Evolutionary conservation across 2,888 invertebrate species (phyloP), one percentile per base, ranked within the genome.

Genomic region (Troilus luridus): DNA sequence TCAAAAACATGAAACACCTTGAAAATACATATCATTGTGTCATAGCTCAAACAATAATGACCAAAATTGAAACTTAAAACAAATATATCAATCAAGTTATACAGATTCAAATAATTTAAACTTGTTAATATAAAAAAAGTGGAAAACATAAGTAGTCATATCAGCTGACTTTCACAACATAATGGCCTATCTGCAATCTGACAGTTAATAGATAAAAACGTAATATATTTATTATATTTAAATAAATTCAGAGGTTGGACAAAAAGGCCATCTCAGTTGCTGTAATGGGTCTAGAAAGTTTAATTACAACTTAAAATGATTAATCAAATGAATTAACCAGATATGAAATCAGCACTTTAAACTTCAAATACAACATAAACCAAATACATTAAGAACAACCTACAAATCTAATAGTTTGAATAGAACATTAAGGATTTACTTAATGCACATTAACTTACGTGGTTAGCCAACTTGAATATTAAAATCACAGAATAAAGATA

Each of bases 381-480:
- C 17, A 59, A 60, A 88, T 41, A 88, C 88, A 41, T 60, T 41
- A 3, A 7, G 85, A 85, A 56, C 2, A 56, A n/a, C 6, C 3
- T 7, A 6, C 21, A 56, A 85, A 21, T n/a, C 6, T 56, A 85
- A 58, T 56, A n/a, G 0, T 11, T n/a, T 12, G n/a, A 21, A n/a
- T 56, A n/a, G 17, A 21, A 85, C 56, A 56, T 85, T 14, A 85
- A 56, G 21, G 21, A 56, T 21, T n/a, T 17, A 85, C 2, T 12
- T 5, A 85, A 85, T 21, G 11, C 56, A 56, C n/a, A 85, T 85
- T 24, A 88, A 92, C 92, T 92, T 92, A 92, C 92, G 92, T 92
- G 91, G 90, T 92, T 91, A 91, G 91, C 91, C 91, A 91, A 92
- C 89, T 91, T 92, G 92, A 91, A 91, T 91, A 90, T 91, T 91